Percentiles rank a stretch among this genome's conserved stretches.
phyloP scores from a whole-genome alignment of 1,140 invertebrate species.

The Anoplophora glabripennis region DNA sequence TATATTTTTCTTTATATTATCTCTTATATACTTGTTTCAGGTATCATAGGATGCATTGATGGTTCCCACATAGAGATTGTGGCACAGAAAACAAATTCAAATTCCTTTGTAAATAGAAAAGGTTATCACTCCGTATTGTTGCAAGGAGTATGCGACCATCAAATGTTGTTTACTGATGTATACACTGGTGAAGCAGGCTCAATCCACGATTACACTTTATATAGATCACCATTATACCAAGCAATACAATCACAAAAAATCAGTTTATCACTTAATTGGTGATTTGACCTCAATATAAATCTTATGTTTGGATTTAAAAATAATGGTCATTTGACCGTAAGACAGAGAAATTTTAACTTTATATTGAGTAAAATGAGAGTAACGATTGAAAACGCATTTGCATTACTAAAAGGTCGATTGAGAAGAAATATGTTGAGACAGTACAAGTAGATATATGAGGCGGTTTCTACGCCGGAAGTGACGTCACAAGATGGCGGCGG shows the following conservation, averaged over 20 bases:
- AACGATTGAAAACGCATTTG: not conserved
- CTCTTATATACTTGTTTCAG: not conserved
- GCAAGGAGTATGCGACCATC: slow-evolving; percentile 10
- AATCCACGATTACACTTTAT: not conserved
- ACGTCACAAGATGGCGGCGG: no score
- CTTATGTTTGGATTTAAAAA: not conserved
- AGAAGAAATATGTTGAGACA: no score
- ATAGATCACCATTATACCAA: not conserved
- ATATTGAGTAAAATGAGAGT: not conserved
- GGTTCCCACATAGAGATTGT: slow-evolving; percentile 1
- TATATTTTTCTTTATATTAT: no score
- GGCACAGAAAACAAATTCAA: not conserved
- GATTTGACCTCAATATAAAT: slow-evolving; percentile 1
- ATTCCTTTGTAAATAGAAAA: slow-evolving; percentile 13
- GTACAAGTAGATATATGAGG: no score
- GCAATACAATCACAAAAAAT: not conserved
- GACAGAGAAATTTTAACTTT: not conserved
- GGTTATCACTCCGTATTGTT: slow-evolving; percentile 6
- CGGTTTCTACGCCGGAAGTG: no score
- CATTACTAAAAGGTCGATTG: no score
- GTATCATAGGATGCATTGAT: slow-evolving; percentile 10
- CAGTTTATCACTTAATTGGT: not conserved
- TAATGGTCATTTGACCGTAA: not conserved
- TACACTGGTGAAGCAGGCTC: not conserved
- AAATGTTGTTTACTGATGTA: not conserved